Evolutionary conservation across 2,797 vertebrate species (phyloP).

Genomic region (Ctenochaetus hawaiiensis): DNA sequence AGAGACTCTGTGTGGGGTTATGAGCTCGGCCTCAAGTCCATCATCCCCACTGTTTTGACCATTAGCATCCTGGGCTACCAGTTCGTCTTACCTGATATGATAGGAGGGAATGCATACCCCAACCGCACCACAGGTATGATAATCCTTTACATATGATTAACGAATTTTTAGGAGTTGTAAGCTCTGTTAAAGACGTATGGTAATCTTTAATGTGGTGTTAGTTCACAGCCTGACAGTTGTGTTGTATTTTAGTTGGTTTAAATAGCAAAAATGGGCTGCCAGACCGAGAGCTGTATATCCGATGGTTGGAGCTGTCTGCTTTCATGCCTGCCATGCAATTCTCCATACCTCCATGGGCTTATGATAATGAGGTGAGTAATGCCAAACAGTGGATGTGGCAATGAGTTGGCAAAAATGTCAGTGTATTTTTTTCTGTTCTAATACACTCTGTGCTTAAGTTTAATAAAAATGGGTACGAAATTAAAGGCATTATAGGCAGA

Average conservation of each 20-base stretch:
- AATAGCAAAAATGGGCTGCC: conserved; percentile 78
- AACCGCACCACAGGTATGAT: conserved; percentile 78
- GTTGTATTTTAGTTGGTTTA: conserved; percentile 41
- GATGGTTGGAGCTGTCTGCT: conserved; percentile 95
- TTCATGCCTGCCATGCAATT: conserved; percentile 99
- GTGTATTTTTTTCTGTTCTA: neutral
- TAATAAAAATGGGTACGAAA: neutral
- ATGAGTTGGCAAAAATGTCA: neutral
- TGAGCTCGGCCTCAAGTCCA: conserved; percentile 92
- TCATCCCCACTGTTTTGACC: conserved; percentile 92
- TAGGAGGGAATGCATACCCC: conserved; percentile 89
- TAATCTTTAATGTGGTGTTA: too few species aligned
- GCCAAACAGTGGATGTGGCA: neutral
- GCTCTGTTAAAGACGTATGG: too few species aligned
- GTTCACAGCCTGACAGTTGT: conserved; percentile 13
- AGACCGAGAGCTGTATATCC: conserved; percentile 93
- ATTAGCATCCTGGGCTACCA: conserved; percentile 91
- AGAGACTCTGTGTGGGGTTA: conserved; percentile 96
- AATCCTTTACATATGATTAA: neutral
- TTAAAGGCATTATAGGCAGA: neutral
- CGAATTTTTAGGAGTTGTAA: neutral
- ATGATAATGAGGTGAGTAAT: conserved; percentile 85
- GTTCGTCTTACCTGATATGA: conserved; percentile 91
- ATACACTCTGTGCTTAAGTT: neutral
- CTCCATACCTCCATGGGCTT: conserved; percentile 94